phyloP scores from a whole-genome alignment of 2,888 invertebrate genomes.

The Atrina japonica region DNA sequence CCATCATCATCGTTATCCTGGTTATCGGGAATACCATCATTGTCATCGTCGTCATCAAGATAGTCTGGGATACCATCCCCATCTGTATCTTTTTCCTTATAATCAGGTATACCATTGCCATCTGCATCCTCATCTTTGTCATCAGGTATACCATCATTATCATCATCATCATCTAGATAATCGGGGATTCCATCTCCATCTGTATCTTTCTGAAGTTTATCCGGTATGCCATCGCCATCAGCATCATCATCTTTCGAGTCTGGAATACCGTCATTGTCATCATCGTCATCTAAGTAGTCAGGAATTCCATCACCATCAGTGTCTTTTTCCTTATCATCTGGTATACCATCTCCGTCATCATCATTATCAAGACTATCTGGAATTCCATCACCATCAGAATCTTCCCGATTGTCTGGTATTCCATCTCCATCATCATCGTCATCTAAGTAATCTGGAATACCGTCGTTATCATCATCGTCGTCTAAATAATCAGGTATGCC shows the following conservation, averaged over 20 bases:
- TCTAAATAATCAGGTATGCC: constrained; percentile 62
- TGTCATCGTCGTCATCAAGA: constrained; percentile 64
- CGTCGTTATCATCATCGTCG: constrained; percentile 63
- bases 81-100: constrained; percentile 63
- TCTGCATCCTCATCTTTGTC: constrained; percentile 57
- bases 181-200: constrained; percentile 67
- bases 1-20: constrained; percentile 59
- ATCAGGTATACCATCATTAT: constrained; percentile 64
- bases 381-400: constrained; percentile 64
- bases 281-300: constrained; percentile 59
- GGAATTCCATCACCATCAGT: constrained; percentile 65
- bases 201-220: constrained; percentile 49
- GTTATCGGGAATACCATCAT: constrained; percentile 65
- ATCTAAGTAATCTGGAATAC: constrained; percentile 69
- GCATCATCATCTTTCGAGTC: constrained; percentile 60
- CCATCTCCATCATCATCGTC: constrained; percentile 68
- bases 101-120: constrained; percentile 72
- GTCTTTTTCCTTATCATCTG: constrained; percentile 64
- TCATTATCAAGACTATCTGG: constrained; percentile 71
- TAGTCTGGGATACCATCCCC: constrained; percentile 73
- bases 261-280: constrained; percentile 73
- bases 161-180: constrained; percentile 49
- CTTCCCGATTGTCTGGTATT: constrained; percentile 59
- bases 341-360: constrained; percentile 78
- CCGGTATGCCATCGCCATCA: constrained; percentile 62